phyloP scores from a whole-genome alignment of 2,113 vertebrate species.

The Callionymus lyra region DNA sequence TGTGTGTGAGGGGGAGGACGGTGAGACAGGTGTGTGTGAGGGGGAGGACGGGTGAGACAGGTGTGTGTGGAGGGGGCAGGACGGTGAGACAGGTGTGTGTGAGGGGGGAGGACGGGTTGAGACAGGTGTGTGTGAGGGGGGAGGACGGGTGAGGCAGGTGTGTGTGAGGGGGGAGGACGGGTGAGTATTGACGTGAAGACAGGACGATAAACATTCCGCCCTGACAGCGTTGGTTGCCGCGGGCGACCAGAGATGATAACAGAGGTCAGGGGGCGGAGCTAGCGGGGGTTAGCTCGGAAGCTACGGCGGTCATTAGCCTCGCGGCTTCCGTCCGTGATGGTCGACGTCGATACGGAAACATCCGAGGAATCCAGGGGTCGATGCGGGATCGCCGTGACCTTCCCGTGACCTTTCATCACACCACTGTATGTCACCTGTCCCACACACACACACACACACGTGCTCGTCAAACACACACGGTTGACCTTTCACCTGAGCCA shows the following conservation, averaged over 20 bases:
- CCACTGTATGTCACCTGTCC: constrained; percentile 25
- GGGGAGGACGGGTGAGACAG: constrained; percentile 25
- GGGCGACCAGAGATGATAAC: constrained; percentile 1
- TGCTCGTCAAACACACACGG: constrained; percentile 3
- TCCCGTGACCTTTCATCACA: constrained; percentile 39
- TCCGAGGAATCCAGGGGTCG: constrained; percentile 39
- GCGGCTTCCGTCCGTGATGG: constrained; percentile 37
- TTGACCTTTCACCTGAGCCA: constrained; percentile 14
- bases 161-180: constrained; percentile 14
- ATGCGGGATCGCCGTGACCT: constrained; percentile 46
- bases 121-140: too few relatives aligned
- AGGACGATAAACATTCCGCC: too few relatives aligned
- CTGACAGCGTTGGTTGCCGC: too few relatives aligned
- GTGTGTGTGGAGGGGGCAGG: constrained; percentile 1
- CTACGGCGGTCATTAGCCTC: constrained; percentile 45
- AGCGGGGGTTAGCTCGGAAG: constrained; percentile 26
- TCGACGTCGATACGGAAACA: constrained; percentile 42
- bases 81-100: constrained; percentile 57
- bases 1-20: constrained; percentile 2
- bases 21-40: constrained; percentile 17
- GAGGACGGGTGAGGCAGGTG: constrained; percentile 11
- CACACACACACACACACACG: constrained; percentile 7
- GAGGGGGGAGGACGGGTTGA: constrained; percentile 8
- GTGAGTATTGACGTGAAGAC: constrained; percentile 18
- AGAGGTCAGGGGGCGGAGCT: constrained; percentile 31